Evolutionary conservation across 1,140 invertebrate genomes (phyloP).

Genomic region (Himalopsyche phryganea): DNA sequence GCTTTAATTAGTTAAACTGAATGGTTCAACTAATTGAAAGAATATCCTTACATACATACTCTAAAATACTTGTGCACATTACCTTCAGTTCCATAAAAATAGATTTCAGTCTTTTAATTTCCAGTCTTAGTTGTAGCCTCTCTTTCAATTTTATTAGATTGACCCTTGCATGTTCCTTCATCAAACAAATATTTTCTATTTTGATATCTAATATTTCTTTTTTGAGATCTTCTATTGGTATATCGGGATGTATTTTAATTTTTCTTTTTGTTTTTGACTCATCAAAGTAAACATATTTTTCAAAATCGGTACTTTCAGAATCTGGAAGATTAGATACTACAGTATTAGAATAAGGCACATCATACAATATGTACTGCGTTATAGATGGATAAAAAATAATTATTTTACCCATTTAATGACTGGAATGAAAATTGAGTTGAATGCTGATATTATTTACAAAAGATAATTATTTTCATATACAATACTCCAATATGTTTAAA

Average conservation of each 20-base stretch:
- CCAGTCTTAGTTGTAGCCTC: conserved; percentile 19
- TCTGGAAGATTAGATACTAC: conserved; percentile 12
- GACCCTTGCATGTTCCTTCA: conserved; percentile 23
- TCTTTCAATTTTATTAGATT: conserved; percentile 28
- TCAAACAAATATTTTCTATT: conserved; percentile 23
- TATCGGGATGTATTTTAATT: conserved; percentile 14
- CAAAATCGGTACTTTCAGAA: conserved; percentile 30
- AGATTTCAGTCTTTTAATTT: conserved; percentile 23
- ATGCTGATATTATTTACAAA: not conserved
- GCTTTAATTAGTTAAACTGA: too few species aligned
- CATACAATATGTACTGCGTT: not conserved
- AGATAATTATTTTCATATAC: too few species aligned
- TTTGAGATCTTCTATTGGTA: conserved; percentile 11
- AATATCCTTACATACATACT: too few species aligned
- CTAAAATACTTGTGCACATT: too few species aligned
- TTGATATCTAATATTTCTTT: conserved; percentile 21
- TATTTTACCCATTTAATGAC: not conserved
- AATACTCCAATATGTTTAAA: not conserved
- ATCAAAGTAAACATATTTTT: conserved; percentile 30
- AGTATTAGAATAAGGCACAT: not conserved
- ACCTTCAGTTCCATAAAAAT: conserved; percentile 24
- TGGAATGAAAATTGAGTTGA: not conserved
- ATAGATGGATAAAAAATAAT: not conserved
- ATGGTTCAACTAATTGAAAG: too few species aligned
- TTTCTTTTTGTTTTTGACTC: conserved; percentile 28